Conservation (phyloP, 2,113 vertebrate genomes). For the Montifringilla adamsi region DNA sequence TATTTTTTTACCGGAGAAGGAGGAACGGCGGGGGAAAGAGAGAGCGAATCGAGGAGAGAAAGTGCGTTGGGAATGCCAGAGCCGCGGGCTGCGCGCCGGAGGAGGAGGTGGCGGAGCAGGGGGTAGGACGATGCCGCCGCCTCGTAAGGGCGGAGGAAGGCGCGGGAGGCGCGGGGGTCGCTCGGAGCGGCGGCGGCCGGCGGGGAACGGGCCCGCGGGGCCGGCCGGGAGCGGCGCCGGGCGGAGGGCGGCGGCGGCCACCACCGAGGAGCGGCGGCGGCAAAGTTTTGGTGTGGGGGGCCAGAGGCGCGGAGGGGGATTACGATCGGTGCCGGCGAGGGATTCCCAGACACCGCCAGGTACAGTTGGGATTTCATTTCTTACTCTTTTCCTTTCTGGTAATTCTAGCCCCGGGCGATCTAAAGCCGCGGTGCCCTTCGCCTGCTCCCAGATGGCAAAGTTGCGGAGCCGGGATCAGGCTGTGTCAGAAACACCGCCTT, state of each 20-base stretch:
- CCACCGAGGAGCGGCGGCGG: neutral
- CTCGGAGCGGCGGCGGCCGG: conserved; percentile 29
- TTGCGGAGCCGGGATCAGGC: neutral
- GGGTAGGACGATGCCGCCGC: conserved; percentile 72
- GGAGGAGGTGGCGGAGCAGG: conserved; percentile 68
- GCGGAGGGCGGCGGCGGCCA: conserved; percentile 1
- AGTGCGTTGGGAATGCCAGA: conserved; percentile 72
- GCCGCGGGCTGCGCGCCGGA: conserved; percentile 59
- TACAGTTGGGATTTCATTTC: conserved; percentile 48
- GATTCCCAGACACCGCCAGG: conserved; percentile 62
- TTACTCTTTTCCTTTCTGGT: neutral
- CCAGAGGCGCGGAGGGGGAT: conserved; percentile 45
- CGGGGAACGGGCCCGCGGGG: neutral
- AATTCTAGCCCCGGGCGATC: neutral
- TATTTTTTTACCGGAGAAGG: conserved; percentile 24
- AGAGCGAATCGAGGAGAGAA: conserved; percentile 2
- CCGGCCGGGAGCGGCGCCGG: neutral
- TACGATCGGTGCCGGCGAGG: conserved; percentile 42
- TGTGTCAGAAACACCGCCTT: neutral
- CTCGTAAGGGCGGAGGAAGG: conserved; percentile 65
- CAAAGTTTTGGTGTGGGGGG: conserved; percentile 69
- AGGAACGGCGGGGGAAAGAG: neutral
- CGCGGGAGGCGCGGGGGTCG: conserved; percentile 38
- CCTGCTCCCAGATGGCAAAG: neutral
- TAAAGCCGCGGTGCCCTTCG: neutral